phyloP scores from a whole-genome alignment of 2,797 vertebrate species.

The Brachyrhaphis roseni region DNA sequence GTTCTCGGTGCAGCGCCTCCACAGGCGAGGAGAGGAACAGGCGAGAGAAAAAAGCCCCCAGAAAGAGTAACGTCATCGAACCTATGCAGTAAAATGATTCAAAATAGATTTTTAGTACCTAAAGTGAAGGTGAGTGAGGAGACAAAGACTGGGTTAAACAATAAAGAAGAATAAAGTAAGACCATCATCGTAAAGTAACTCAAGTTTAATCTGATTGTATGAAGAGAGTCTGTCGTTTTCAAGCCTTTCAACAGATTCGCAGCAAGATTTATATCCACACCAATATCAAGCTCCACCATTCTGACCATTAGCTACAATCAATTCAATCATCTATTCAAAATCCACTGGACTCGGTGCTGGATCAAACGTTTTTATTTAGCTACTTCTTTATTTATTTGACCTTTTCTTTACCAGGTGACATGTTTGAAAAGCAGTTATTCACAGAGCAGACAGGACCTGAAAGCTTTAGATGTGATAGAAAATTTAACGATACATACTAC shows the following conservation, averaged over 20 bases:
- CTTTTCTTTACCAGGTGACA: neutral
- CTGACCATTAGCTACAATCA: neutral
- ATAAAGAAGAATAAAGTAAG: too few relatives aligned
- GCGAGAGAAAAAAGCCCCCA: too few relatives aligned
- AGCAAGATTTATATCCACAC: too few relatives aligned
- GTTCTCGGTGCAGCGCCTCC: neutral
- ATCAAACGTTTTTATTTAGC: neutral
- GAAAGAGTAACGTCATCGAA: too few relatives aligned
- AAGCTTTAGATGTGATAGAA: neutral
- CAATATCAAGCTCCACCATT: neutral
- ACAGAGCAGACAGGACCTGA: too few relatives aligned
- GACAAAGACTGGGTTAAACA: too few relatives aligned
- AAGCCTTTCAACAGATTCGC: too few relatives aligned
- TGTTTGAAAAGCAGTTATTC: neutral
- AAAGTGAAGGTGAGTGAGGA: too few relatives aligned
- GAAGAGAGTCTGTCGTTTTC: neutral
- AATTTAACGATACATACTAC: neutral
- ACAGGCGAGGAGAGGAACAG: neutral
- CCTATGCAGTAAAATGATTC: too few relatives aligned
- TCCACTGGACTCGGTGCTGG: neutral
- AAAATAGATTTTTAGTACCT: too few relatives aligned
- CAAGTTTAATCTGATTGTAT: neutral
- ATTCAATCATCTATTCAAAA: neutral
- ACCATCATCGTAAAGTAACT: neutral
- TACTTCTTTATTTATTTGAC: neutral